These are phyloP conservation scores for Aphelenchoides fujianensis DNA, from an alignment of 1,140 invertebrate species.

Conservation along the genomic window DNA sequence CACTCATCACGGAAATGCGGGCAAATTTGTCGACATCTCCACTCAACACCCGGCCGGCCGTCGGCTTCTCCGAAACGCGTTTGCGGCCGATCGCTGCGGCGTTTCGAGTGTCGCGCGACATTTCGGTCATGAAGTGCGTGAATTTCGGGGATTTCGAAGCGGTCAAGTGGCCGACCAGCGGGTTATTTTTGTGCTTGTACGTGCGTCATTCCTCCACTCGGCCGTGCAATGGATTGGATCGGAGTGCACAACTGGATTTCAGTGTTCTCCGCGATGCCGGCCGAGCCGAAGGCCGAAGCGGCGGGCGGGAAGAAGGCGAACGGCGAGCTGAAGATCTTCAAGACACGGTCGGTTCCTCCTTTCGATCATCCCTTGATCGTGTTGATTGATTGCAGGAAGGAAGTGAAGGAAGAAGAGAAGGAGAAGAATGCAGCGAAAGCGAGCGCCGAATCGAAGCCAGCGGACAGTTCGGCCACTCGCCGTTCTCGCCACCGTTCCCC, in stretches of 20 bases:
- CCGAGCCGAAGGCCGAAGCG: neutral
- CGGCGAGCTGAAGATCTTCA: conserved; percentile 11
- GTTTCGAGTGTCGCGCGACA: too few species aligned
- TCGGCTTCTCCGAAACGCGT: neutral
- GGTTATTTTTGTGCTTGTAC: too few species aligned
- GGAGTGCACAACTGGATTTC: neutral
- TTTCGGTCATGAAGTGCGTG: too few species aligned
- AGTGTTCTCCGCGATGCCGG: neutral
- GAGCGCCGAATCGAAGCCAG: neutral
- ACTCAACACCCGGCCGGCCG: neutral
- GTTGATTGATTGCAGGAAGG: neutral
- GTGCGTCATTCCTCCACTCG: too few species aligned
- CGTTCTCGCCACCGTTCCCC: conserved; percentile 5
- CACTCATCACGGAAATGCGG: neutral
- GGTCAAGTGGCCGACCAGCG: too few species aligned
- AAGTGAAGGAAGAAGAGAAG: neutral
- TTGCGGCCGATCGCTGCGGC: too few species aligned
- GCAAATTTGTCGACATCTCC: conserved; percentile 2
- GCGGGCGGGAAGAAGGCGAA: neutral
- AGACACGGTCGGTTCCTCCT: neutral
- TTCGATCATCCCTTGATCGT: neutral
- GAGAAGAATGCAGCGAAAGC: conserved; percentile 1
- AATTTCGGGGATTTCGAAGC: too few species aligned
- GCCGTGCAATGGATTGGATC: conserved; percentile 11
- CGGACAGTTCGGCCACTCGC: neutral